Evolutionary conservation across 1,140 invertebrate species (phyloP).

Genomic region (Calephelis virginiensis): DNA sequence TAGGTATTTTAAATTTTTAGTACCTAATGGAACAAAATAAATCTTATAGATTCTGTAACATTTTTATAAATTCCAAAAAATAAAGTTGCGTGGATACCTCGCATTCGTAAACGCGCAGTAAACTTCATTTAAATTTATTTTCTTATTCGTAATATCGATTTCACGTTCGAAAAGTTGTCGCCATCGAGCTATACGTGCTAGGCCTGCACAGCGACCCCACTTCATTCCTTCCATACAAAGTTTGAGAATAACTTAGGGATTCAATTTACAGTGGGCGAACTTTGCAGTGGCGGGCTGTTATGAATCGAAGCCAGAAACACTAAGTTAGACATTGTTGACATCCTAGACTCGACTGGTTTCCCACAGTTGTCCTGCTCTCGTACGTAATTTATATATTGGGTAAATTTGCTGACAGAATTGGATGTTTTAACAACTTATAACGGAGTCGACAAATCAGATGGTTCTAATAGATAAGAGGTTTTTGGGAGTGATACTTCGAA

Average conservation of each 20-base stretch:
- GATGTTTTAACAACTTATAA: too few relatives aligned
- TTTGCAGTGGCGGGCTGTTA: slow-evolving; percentile 32
- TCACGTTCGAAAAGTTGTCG: neutral
- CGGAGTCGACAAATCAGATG: too few relatives aligned
- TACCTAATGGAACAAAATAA: too few relatives aligned
- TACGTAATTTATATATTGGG: slow-evolving; percentile 2
- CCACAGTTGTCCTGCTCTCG: neutral
- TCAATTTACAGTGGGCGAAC: slow-evolving; percentile 53
- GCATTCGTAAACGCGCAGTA: too few relatives aligned
- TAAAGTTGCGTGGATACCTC: too few relatives aligned
- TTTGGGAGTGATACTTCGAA: too few relatives aligned
- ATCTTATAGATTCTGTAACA: too few relatives aligned
- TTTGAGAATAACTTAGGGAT: slow-evolving; percentile 62
- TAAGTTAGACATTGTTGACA: slow-evolving; percentile 35
- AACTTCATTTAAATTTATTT: too few relatives aligned
- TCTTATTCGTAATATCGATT: neutral
- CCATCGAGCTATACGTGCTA: neutral
- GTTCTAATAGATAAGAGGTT: too few relatives aligned
- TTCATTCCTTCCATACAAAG: slow-evolving; percentile 51
- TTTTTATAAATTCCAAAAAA: too few relatives aligned
- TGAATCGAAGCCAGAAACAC: slow-evolving; percentile 30
- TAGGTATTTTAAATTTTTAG: too few relatives aligned
- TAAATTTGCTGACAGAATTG: neutral
- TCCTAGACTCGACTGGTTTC: slow-evolving; percentile 3
- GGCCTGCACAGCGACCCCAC: slow-evolving; percentile 40